Evolutionary conservation across 2,797 vertebrate species (phyloP).

Genomic region (Rhinatrema bivittatum): DNA sequence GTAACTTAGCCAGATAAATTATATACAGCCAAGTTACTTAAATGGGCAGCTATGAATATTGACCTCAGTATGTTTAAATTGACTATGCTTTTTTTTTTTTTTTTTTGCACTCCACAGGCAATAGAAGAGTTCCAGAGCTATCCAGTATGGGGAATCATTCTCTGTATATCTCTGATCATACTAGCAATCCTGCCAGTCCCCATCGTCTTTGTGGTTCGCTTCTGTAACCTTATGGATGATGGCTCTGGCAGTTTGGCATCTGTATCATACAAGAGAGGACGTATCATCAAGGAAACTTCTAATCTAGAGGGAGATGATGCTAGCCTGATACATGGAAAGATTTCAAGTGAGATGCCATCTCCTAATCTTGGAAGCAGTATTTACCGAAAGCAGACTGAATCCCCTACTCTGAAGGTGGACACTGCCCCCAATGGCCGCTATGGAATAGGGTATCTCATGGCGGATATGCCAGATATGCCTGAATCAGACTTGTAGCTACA

Average conservation of each 20-base stretch:
- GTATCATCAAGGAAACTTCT: constrained; percentile 79
- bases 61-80: not conserved
- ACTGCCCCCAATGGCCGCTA: constrained; percentile 84
- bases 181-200: constrained; percentile 85
- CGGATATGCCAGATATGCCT: constrained; percentile 83
- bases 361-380: constrained; percentile 81
- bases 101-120: constrained; percentile 52
- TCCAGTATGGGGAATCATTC: constrained; percentile 74
- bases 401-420: constrained; percentile 54
- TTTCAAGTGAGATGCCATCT: constrained; percentile 77
- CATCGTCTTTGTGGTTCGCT: constrained; percentile 71
- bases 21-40: not conserved
- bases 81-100: constrained; percentile 1
- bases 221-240: constrained; percentile 75
- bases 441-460: constrained; percentile 88
- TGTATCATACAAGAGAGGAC: constrained; percentile 87
- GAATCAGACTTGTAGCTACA: constrained; percentile 84
- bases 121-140: constrained; percentile 66
- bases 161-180: constrained; percentile 78
- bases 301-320: constrained; percentile 73
- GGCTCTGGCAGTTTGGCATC: constrained; percentile 61
- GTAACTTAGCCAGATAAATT: too few relatives aligned
- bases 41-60: too few relatives aligned
- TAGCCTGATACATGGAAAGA: constrained; percentile 83
- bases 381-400: constrained; percentile 78